These are phyloP conservation scores for Austrofundulus limnaeus DNA, from an alignment of 2,113 vertebrate species.

Conservation along the genomic window DNA sequence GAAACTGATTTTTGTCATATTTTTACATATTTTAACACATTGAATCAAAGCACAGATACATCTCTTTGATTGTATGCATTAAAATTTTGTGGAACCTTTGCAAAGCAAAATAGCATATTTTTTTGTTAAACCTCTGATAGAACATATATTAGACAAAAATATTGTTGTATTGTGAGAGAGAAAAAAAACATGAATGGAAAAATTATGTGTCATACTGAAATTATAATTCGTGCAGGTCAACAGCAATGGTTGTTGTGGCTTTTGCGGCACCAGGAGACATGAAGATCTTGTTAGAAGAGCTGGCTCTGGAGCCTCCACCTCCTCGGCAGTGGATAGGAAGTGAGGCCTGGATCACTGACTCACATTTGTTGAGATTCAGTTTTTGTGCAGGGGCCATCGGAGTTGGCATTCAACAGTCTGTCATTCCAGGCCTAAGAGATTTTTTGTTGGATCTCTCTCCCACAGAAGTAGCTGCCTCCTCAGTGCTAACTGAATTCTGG, in stretches of 20 bases:
- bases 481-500: conserved; percentile 72
- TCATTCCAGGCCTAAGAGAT: conserved; percentile 71
- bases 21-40: too few relatives aligned
- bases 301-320: conserved; percentile 43
- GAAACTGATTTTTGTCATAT: too few relatives aligned
- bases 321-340: conserved; percentile 75
- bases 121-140: neutral
- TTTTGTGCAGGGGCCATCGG: conserved; percentile 64
- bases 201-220: too few relatives aligned
- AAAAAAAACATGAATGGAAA: too few relatives aligned
- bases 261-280: conserved; percentile 64
- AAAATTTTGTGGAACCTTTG: neutral
- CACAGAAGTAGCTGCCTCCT: conserved; percentile 38
- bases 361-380: conserved; percentile 47
- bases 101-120: too few relatives aligned
- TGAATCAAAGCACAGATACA: too few relatives aligned
- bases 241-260: conserved; percentile 69
- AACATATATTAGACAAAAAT: neutral
- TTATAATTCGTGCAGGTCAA: conserved; percentile 48
- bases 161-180: too few relatives aligned
- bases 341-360: conserved; percentile 70
- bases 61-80: neutral
- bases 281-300: conserved; percentile 60
- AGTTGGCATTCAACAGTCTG: conserved; percentile 61
- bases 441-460: conserved; percentile 65